Evolutionary conservation across 2,797 vertebrate species (phyloP), one percentile per base, ranked within the genome.

Genomic region (Brotula barbata): DNA sequence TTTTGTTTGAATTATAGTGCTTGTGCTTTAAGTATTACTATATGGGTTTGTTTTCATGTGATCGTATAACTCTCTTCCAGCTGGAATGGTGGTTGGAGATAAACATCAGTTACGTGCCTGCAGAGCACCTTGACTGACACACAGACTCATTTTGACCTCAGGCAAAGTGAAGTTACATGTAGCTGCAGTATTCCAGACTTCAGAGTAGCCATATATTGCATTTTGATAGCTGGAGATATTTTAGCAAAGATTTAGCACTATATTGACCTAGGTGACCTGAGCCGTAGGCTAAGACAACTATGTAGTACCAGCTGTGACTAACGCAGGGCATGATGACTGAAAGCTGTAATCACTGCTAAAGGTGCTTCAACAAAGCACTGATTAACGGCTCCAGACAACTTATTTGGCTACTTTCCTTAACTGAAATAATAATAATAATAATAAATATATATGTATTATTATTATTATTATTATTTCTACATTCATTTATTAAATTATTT

Each of bases 241-340:
- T 19, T 41, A 17, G 16, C 19, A 10, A 10, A 41, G 16, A 8
- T 41, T 41, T 41, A 19, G 16, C 40, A 10, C 40, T 16, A 40
- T 7, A 16, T 41, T 9, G 15, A 4, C n/a, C 11, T 12, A 44
- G 0, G 11, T 22, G 34, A 2, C 1, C 1, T 50, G 39, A 40
- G 40, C n/a, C 28, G 11, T 3, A n/a, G 12, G 13, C n/a, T 37
- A n/a, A 73, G 58, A 40, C 49, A 52, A 53, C 64, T 58, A 5
- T 37, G 14, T 14, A 25, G 36, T 37, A 55, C 33, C 6, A 16
- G 6, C 1, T 12, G 46, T 51, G 58, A 62, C 23, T 51, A 46
- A 45, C 25, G 2, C 19, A 19, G 22, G n/a, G 23, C 9, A 31
- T 47, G 37, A 48, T 28, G 13, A 45, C 2, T 7, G 5, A 49